Percentiles rank a stretch among this genome's conserved stretches.
Evolutionary conservation across 2,888 invertebrate genomes (phyloP).

Genomic region (Tineola bisselliella): DNA sequence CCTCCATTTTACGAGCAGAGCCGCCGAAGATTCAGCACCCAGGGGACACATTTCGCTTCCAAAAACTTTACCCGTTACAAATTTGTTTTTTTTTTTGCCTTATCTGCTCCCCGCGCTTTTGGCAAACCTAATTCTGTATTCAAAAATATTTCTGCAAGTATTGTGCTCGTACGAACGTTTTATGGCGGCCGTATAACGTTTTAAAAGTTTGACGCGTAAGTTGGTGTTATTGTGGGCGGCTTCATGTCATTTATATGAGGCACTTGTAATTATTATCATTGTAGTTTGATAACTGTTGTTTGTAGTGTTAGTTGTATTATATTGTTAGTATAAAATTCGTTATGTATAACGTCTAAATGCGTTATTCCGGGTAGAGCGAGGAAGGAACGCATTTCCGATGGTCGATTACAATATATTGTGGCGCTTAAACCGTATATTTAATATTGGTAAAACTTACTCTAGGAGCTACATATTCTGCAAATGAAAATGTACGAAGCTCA

Average conservation of each 20-base stretch:
- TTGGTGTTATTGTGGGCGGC: slow-evolving; percentile 31
- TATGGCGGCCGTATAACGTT: slow-evolving; percentile 66
- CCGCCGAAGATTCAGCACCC: slow-evolving; percentile 68
- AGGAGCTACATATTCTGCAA: neutral
- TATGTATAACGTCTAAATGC: too few relatives aligned
- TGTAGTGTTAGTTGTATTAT: slow-evolving; percentile 34
- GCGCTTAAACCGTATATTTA: too few relatives aligned
- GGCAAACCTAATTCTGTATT: slow-evolving; percentile 68
- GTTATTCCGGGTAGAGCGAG: too few relatives aligned
- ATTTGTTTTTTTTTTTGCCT: slow-evolving; percentile 66
- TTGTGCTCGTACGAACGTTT: slow-evolving; percentile 65
- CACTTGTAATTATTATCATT: slow-evolving; percentile 45
- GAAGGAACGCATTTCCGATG: too few relatives aligned
- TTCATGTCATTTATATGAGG: slow-evolving; percentile 32
- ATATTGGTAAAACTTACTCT: too few relatives aligned
- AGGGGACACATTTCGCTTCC: slow-evolving; percentile 66
- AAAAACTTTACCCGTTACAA: slow-evolving; percentile 69
- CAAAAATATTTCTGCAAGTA: slow-evolving; percentile 69
- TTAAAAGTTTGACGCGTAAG: slow-evolving; percentile 60
- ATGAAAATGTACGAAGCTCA: neutral
- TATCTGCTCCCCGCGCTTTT: slow-evolving; percentile 66
- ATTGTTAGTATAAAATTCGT: too few relatives aligned
- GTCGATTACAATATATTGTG: too few relatives aligned
- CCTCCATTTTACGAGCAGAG: slow-evolving; percentile 65
- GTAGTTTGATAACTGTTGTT: slow-evolving; percentile 45